Evolutionary conservation across 2,888 invertebrate genomes (phyloP), one percentile per base, ranked within the genome.

Genomic region (Fragum fragum): DNA sequence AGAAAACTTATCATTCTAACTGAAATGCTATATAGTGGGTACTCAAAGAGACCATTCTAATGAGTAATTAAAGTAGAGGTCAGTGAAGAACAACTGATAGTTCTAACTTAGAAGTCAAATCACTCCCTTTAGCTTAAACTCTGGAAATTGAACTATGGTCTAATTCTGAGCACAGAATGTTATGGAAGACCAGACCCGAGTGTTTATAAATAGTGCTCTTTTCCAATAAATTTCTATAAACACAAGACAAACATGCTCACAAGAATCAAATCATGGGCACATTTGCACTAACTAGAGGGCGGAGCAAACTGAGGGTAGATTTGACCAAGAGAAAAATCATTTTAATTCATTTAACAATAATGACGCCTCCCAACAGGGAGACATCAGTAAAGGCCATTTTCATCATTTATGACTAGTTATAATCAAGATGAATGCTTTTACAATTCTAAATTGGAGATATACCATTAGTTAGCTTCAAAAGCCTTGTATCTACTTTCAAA

Each of bases 121-220:
- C 3, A 36, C 32, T 36, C 32, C 32, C 32, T 36, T 9, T 36
- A 36, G 3, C 32, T 3, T 36, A 36, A 36, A 36, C 32, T 9
- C 32, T 36, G 32, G 9, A 36, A 36, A 36, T 36, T 36, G 32
- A 6, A 36, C 3, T 16, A 47, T 47, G 47, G 47, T 47, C 18
- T 47, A 47, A 47, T 47, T 66, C 66, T 39, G 66, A 66, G 66
- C 66, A 66, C 66, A 66, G 42, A 66, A 42, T 70, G 61, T 36
- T 5, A 29, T 69, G 81, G 71, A 76, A 79, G 73, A 52, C 61
- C 85, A 86, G 83, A 92, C 96, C 97, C 97, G 97, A 97, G 97
- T 97, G 97, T 96, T 96, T 97, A 96, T 96, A 96, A 96, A 97
- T 96, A 97, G 93, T 97, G 97, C 97, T 97, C 97, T 97, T 97